A percentile compares a stretch with the other conserved stretches of the same genome.
phyloP scores from a whole-genome alignment of 1,140 invertebrate genomes.

The Muscidifurax raptorellus region DNA sequence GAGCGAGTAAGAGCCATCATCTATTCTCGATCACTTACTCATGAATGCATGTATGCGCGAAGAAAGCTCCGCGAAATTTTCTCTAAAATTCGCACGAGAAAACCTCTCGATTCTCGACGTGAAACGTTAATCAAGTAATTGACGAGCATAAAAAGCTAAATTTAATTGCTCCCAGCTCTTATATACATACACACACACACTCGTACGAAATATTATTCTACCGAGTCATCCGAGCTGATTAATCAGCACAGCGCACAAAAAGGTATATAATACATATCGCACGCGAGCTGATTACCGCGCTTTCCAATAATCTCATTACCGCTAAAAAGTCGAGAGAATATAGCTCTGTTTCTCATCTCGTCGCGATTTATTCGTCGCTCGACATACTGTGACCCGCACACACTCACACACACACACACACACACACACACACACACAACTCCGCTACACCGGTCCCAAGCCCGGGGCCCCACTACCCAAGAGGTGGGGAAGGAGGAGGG shows the following conservation, averaged over 20 bases:
- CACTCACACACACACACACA: too few relatives aligned
- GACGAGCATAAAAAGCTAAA: neutral
- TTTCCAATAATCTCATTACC: neutral
- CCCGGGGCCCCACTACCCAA: too few relatives aligned
- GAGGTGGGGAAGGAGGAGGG: too few relatives aligned
- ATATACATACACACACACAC: neutral
- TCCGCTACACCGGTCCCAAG: too few relatives aligned
- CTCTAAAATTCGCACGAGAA: neutral
- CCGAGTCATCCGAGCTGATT: neutral
- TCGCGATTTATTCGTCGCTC: neutral
- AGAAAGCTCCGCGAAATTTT: too few relatives aligned
- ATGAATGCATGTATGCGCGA: too few relatives aligned
- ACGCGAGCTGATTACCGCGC: neutral
- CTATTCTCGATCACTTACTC: neutral
- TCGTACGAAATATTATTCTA: neutral
- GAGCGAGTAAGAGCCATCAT: slow-evolving; percentile 50
- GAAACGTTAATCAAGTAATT: neutral
- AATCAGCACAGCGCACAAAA: neutral
- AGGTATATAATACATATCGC: too few relatives aligned
- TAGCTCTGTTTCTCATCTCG: neutral
- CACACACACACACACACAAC: too few relatives aligned
- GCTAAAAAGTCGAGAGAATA: neutral
- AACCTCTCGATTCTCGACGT: neutral
- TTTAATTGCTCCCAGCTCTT: neutral
- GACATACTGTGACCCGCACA: neutral